A percentile compares a stretch with the other conserved stretches of the same genome.
Evolutionary conservation across 2,113 vertebrate genomes (phyloP).

Genomic region (Rana temporaria): DNA sequence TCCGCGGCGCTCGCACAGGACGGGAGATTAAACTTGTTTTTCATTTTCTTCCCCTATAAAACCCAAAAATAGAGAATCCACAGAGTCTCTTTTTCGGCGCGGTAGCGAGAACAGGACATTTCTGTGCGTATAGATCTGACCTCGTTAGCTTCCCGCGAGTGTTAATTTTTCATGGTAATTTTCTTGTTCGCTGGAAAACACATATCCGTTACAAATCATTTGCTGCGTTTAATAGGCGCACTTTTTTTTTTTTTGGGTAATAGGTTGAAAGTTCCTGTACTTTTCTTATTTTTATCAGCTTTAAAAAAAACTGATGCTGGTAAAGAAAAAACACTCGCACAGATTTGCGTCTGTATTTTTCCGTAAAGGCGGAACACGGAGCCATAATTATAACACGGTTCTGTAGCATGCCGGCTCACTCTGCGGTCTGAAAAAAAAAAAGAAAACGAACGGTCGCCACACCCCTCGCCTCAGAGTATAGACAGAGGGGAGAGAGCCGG

Average conservation of each 20-base stretch:
- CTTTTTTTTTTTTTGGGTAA: background rate
- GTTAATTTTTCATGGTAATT: constrained; percentile 43
- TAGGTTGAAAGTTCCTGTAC: background rate
- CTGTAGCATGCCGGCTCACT: background rate
- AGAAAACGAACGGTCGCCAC: background rate
- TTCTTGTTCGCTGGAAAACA: background rate
- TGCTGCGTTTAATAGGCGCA: background rate
- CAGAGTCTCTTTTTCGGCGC: background rate
- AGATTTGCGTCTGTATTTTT: constrained; percentile 33
- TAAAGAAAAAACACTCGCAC: background rate
- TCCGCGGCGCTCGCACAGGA: too few species aligned
- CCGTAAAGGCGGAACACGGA: background rate
- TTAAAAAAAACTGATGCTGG: constrained; percentile 25
- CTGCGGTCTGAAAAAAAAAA: constrained; percentile 8
- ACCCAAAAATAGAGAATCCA: background rate
- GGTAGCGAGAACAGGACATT: background rate
- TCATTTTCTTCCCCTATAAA: background rate
- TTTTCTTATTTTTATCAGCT: constrained; percentile 25
- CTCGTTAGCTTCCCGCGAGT: background rate
- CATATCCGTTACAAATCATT: constrained; percentile 14
- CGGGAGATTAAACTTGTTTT: background rate
- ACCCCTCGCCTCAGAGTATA: constrained; percentile 4
- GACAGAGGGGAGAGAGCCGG: background rate
- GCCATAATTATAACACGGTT: constrained; percentile 22
- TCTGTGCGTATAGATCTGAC: background rate